Percentiles rank a stretch among this genome's conserved stretches.
Evolutionary conservation across 2,113 vertebrate species (phyloP).

Genomic region (Madoqua kirkii): DNA sequence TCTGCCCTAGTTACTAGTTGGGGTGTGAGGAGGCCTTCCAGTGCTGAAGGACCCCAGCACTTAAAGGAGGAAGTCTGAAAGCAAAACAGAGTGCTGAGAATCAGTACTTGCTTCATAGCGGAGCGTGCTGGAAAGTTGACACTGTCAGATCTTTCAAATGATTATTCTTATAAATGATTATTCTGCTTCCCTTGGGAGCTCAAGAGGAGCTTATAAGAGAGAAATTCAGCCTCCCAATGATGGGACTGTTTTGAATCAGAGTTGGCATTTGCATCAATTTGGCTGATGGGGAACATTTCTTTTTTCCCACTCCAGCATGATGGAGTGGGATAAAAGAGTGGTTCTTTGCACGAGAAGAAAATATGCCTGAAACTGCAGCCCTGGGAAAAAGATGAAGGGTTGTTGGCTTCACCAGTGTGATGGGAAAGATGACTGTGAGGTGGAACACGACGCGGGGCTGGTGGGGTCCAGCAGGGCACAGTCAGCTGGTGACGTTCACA

Average conservation of each 20-base stretch:
- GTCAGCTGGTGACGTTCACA: background rate
- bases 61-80: background rate
- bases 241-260: constrained; percentile 54
- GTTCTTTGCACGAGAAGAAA: background rate
- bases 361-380: background rate
- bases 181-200: constrained; percentile 46
- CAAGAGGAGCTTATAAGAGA: constrained; percentile 36
- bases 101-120: background rate
- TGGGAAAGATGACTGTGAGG: background rate
- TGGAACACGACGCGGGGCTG: background rate
- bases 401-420: background rate
- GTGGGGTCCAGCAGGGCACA: background rate
- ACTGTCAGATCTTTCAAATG: background rate
- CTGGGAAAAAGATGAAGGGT: background rate
- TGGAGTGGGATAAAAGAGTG: constrained; percentile 7
- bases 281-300: constrained; percentile 38
- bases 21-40: background rate
- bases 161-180: constrained; percentile 63
- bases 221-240: constrained; percentile 50
- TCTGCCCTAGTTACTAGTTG: background rate
- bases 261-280: constrained; percentile 57
- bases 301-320: background rate
- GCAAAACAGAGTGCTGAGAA: background rate
- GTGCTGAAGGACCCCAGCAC: background rate
- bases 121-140: background rate